These are phyloP conservation scores for Microcebus lehilahytsara DNA, from an alignment of 2,113 vertebrate species.

Conservation along the genomic window DNA sequence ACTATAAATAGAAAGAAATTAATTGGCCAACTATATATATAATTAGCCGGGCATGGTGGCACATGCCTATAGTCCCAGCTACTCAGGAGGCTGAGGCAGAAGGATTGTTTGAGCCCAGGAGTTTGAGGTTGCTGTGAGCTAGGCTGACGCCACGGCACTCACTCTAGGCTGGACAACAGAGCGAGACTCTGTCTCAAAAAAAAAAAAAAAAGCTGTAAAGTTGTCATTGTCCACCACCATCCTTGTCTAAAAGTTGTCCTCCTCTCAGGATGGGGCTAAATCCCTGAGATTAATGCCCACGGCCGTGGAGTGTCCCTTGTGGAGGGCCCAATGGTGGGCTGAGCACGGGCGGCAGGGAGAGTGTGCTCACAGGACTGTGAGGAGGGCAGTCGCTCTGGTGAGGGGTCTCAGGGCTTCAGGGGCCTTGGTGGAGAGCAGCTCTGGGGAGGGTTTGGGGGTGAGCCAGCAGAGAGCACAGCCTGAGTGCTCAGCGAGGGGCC, in stretches of 20 bases:
- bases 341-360: not conserved
- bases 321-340: not conserved
- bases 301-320: not conserved
- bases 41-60: too few relatives aligned
- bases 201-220: not conserved
- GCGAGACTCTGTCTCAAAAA: too few relatives aligned
- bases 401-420: not conserved
- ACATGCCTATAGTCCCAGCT: too few relatives aligned
- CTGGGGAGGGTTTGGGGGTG: not conserved
- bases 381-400: not conserved
- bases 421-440: not conserved
- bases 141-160: too few relatives aligned
- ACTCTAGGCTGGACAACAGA: too few relatives aligned
- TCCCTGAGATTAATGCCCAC: not conserved
- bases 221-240: not conserved
- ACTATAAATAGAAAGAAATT: too few relatives aligned
- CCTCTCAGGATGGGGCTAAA: not conserved
- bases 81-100: too few relatives aligned
- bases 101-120: too few relatives aligned
- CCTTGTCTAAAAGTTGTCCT: not conserved
- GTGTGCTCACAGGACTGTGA: too few relatives aligned
- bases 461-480: not conserved
- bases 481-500: not conserved
- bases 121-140: too few relatives aligned
- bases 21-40: too few relatives aligned